A percentile compares a stretch with the other conserved stretches of the same genome.
These are phyloP conservation scores for Athalia circularis DNA, from an alignment of 2,888 invertebrate genomes.

Conservation along the genomic window DNA sequence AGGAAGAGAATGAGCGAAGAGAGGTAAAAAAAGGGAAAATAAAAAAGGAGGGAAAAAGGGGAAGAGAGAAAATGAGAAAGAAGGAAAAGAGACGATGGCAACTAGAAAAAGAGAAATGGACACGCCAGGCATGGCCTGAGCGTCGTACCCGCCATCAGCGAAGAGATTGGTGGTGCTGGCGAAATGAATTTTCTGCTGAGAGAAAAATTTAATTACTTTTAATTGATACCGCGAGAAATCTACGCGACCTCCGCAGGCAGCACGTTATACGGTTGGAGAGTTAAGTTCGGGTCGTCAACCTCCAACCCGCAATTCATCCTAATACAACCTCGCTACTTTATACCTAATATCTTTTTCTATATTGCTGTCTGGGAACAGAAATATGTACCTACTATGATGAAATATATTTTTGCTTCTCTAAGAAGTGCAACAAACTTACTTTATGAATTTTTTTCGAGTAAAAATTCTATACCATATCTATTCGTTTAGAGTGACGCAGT, in stretches of 20 bases:
- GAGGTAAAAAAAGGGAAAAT: neutral
- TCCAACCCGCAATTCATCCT: too few species aligned
- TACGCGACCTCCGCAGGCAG: neutral
- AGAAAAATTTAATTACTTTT: conserved; percentile 53
- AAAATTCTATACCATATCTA: too few species aligned
- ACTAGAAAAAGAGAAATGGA: neutral
- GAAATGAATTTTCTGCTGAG: conserved; percentile 51
- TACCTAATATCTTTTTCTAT: too few species aligned
- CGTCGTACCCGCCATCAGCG: neutral
- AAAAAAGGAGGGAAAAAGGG: neutral
- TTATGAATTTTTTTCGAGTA: too few species aligned
- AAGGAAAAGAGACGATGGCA: neutral
- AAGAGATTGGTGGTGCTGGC: conserved; percentile 32
- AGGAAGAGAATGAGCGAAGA: conserved; percentile 18
- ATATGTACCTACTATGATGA: too few species aligned
- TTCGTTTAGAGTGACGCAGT: too few species aligned
- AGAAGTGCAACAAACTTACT: too few species aligned
- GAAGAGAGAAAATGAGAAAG: neutral
- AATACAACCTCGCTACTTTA: too few species aligned
- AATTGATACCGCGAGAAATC: conserved; percentile 49
- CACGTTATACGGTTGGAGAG: neutral
- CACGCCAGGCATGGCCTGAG: neutral
- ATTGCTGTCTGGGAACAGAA: too few species aligned
- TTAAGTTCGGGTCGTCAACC: too few species aligned
- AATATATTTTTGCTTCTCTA: too few species aligned